Evolutionary conservation across 2,888 invertebrate species (phyloP).

Genomic region (Uropetala carovei): DNA sequence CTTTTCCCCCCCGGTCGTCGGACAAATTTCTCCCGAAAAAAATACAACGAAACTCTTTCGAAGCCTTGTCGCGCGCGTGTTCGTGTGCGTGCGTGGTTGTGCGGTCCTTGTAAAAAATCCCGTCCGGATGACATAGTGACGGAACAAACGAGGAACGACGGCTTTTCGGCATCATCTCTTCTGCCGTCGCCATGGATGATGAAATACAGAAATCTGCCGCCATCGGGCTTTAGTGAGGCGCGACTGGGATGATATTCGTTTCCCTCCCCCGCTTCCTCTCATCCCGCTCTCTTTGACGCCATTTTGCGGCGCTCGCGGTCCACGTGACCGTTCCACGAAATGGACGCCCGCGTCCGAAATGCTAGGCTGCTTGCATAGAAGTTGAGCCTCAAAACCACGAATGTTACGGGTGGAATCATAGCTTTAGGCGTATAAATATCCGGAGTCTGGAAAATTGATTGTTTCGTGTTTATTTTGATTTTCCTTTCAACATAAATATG

Average conservation of each 20-base stretch:
- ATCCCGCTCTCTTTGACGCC: conserved; percentile 20
- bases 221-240: background rate
- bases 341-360: background rate
- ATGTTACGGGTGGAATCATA: no score
- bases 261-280: background rate
- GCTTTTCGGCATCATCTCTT: conserved; percentile 32
- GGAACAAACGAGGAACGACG: conserved; percentile 58
- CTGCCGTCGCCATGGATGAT: conserved; percentile 31
- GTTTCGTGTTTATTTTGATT: no score
- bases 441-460: no score
- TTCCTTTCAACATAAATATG: no score
- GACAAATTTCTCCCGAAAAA: conserved; percentile 49
- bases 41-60: conserved; percentile 6
- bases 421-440: no score
- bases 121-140: conserved; percentile 46
- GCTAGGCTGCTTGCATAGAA: no score
- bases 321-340: background rate
- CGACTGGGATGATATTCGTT: background rate
- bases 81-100: conserved; percentile 22
- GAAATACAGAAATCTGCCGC: background rate
- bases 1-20: background rate
- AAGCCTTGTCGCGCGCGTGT: conserved; percentile 36
- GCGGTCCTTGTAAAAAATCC: conserved; percentile 44
- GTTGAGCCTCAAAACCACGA: no score
- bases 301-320: background rate